phyloP scores from a whole-genome alignment of 2,888 invertebrate genomes.

The Lasius fuliginosus region DNA sequence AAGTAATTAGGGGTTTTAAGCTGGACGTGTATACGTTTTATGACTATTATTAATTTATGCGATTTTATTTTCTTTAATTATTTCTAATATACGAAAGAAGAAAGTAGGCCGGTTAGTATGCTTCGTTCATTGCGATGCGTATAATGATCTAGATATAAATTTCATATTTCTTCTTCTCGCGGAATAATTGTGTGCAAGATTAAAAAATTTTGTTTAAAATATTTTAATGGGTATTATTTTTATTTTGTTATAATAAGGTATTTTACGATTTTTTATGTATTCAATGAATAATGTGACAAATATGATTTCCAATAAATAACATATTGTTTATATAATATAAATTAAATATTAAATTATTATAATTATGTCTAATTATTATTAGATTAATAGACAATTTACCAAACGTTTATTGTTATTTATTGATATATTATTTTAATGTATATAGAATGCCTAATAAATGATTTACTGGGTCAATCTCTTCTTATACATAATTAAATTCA shows the following conservation, averaged over 20 bases:
- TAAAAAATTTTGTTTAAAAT: background rate
- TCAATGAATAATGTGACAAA: background rate
- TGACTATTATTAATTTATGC: background rate
- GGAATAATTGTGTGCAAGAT: background rate
- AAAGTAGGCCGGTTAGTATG: slow-evolving; percentile 2
- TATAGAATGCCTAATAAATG: background rate
- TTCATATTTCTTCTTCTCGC: background rate
- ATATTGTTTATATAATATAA: background rate
- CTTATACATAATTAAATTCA: background rate
- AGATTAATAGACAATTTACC: background rate
- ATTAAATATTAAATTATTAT: slow-evolving; percentile 15
- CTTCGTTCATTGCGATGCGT: background rate
- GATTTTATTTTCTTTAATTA: slow-evolving; percentile 33
- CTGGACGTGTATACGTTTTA: background rate
- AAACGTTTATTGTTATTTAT: background rate
- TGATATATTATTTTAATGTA: background rate
- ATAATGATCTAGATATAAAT: slow-evolving; percentile 2
- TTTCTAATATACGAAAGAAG: slow-evolving; percentile 5
- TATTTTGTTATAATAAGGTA: background rate
- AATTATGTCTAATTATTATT: background rate
- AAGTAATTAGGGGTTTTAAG: slow-evolving; percentile 27
- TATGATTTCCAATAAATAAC: background rate
- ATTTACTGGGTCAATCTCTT: background rate
- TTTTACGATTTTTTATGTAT: background rate
- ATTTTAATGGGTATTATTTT: background rate